A percentile compares a stretch with the other conserved stretches of the same genome.
These are phyloP conservation scores for Heliconius aoede DNA, from an alignment of 2,888 invertebrate species.

Conservation along the genomic window DNA sequence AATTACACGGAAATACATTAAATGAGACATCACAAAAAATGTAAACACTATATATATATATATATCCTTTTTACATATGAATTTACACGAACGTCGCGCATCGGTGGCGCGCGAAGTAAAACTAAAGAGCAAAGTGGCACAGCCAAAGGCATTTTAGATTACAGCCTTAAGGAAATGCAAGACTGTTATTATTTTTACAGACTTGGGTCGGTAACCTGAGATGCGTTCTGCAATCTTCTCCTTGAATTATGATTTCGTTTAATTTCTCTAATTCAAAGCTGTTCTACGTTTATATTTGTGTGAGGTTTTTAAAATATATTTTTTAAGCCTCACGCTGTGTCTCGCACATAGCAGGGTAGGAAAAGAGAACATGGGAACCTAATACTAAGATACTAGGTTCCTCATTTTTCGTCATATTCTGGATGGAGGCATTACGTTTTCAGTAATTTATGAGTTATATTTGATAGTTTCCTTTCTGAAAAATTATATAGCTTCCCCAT, in stretches of 20 bases:
- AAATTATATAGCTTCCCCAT: too few species aligned
- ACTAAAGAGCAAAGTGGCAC: slow-evolving; percentile 56
- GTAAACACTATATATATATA: slow-evolving; percentile 33
- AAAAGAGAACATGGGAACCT: too few species aligned
- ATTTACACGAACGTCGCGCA: slow-evolving; percentile 61
- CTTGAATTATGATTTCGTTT: slow-evolving; percentile 12
- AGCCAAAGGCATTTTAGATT: slow-evolving; percentile 47
- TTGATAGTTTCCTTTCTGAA: too few species aligned
- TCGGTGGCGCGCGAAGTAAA: slow-evolving; percentile 62
- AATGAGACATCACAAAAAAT: slow-evolving; percentile 12
- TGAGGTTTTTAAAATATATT: not conserved
- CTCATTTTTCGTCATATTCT: too few species aligned
- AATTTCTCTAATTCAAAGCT: not conserved
- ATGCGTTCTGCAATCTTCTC: slow-evolving; percentile 36
- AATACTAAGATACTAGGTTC: too few species aligned
- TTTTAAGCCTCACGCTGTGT: too few species aligned
- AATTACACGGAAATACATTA: slow-evolving; percentile 6
- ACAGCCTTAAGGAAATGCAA: slow-evolving; percentile 50
- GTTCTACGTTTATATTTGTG: not conserved
- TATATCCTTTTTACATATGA: slow-evolving; percentile 52
- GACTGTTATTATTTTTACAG: slow-evolving; percentile 47
- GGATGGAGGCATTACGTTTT: too few species aligned
- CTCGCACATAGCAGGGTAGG: too few species aligned
- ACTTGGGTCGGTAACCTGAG: slow-evolving; percentile 48
- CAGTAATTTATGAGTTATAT: too few species aligned